Base-by-base conservation (phyloP, 2,113 vertebrate genomes). In the Cyanoderma ruficeps region DNA sequence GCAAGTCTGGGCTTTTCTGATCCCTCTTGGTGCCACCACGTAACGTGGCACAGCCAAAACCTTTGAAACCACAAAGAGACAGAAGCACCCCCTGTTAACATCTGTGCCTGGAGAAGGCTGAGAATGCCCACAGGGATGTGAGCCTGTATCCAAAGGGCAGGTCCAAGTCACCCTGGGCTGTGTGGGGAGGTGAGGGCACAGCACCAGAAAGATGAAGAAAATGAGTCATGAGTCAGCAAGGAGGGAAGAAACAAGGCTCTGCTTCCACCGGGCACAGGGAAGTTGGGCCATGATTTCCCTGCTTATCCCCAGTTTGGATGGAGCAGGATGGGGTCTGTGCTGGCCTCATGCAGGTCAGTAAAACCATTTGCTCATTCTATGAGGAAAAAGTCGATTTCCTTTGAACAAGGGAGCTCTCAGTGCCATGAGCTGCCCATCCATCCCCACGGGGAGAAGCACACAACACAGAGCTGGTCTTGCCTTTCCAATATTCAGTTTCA, bases 381-480 rank as follows among this genome's bases (percentile, higher is more conserved):
- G 60, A 61, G 20, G 46, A 70, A 57, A 81, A 77, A 46, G 35
- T 3, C 27, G 22, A n/a, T 81, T 87, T 80, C 13, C 46, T 78
- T 57, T 49, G 42, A 49, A 15, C 19, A 57, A 74, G 46, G 33
- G 68, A 87, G 31, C 12, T 41, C 21, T 41, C 31, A 65, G 68
- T 16, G 50, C 41, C 31, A 2, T 8, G 41, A 55, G 39, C 24
- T 2, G 1, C 53, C 56, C 2, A 0, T 30, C 65, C 49, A 30
- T 16, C 39, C 44, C 67, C 2, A 4, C 0, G 4, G 82, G 56
- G 78, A n/a, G 64, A 61, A 44, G 22, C 25, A 13, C 5, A 9
- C 0, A 1, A 4, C 0, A 5, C 74, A 63, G 60, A 79, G 67
- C 41, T 78, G 72, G 4, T 46, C n/a, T 49, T 65, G 41, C n/a